A percentile compares a stretch with the other conserved stretches of the same genome.
phyloP scores from a whole-genome alignment of 2,888 invertebrate genomes.

The Junonia oenone region DNA sequence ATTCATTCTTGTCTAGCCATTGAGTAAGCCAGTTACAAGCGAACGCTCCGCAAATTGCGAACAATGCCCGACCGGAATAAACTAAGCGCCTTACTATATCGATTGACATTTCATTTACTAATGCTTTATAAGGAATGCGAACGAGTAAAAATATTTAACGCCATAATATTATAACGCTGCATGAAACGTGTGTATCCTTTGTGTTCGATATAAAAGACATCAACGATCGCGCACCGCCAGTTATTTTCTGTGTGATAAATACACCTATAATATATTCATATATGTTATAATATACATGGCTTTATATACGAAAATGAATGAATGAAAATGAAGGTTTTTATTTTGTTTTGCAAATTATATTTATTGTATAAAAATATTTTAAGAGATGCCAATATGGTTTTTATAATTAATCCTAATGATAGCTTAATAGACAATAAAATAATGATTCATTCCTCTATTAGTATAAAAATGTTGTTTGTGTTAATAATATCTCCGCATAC shows the following conservation, averaged over 20 bases:
- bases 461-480: conserved; percentile 1
- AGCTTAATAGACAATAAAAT: no score
- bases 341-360: no score
- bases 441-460: not conserved
- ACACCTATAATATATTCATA: no score
- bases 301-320: no score
- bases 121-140: conserved; percentile 35
- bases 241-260: not conserved
- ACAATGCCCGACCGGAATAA: conserved; percentile 56
- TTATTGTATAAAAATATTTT: no score
- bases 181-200: not conserved
- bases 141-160: not conserved
- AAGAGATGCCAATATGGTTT: no score
- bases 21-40: conserved; percentile 52
- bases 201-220: conserved; percentile 41
- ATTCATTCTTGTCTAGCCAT: conserved; percentile 68
- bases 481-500: conserved; percentile 10
- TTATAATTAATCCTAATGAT: no score
- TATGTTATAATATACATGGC: no score
- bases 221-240: conserved; percentile 35
- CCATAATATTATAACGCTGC: not conserved
- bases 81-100: conserved; percentile 42
- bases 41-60: conserved; percentile 51
- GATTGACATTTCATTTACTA: conserved; percentile 54
- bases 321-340: no score